Evolutionary conservation across 35 echinoderm and acorn worm genomes (phyloP).

Genomic region (Eucidaris tribuloides): DNA sequence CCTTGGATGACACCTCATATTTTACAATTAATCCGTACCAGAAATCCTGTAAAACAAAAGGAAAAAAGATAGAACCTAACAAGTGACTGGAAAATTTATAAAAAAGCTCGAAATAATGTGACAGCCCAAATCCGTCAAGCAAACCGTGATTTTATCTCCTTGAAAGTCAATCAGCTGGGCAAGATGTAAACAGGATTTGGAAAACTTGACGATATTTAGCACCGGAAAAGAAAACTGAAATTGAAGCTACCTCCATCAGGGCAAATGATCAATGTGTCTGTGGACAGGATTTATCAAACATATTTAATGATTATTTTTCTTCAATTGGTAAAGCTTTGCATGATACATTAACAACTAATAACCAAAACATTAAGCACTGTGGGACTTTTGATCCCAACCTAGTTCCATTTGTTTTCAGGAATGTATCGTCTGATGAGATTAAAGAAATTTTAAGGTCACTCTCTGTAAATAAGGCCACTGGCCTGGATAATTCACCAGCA

Average conservation of each 20-base stretch:
- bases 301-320: no score
- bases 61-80: neutral
- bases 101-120: neutral
- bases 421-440: neutral
- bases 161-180: no score
- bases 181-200: no score
- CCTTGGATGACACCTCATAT: conserved; percentile 3
- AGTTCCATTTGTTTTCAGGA: neutral
- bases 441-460: neutral
- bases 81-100: neutral
- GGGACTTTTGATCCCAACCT: no score
- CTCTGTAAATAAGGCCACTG: neutral
- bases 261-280: no score
- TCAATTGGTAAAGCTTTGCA: no score
- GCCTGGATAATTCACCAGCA: neutral
- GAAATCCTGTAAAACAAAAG: neutral
- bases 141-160: neutral
- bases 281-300: no score
- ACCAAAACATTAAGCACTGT: no score
- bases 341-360: no score
- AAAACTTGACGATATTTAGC: no score
- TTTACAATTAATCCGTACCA: neutral
- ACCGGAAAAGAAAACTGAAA: no score
- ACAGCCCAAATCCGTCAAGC: neutral
- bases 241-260: no score